These are phyloP conservation scores for Eristalinus aeneus DNA, from an alignment of 2,888 invertebrate species.

Conservation along the genomic window DNA sequence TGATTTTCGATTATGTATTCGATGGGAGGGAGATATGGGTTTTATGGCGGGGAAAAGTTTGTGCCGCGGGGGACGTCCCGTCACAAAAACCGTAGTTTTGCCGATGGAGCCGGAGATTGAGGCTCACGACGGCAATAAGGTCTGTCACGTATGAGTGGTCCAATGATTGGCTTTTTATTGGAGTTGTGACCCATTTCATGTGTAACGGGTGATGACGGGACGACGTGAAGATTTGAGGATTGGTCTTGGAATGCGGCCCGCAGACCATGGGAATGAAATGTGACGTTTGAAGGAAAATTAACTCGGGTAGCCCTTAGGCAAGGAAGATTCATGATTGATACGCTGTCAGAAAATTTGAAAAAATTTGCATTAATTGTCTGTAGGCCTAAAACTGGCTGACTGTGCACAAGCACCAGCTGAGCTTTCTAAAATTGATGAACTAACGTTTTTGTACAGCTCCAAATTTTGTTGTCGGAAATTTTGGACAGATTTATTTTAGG, in stretches of 20 bases:
- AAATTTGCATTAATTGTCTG: too few species aligned
- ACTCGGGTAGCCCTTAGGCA: background rate
- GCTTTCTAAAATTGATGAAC: too few species aligned
- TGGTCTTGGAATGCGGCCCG: background rate
- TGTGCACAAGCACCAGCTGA: too few species aligned
- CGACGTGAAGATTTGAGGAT: background rate
- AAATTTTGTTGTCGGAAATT: too few species aligned
- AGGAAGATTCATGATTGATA: too few species aligned
- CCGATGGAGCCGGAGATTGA: background rate
- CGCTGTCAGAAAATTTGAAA: too few species aligned
- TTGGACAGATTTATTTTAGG: too few species aligned
- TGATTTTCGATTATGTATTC: background rate
- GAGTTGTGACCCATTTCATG: background rate
- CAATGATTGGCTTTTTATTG: background rate
- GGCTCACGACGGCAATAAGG: background rate
- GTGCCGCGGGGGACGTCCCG: background rate
- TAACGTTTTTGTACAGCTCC: too few species aligned
- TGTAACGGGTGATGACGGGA: background rate
- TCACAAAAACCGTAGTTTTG: background rate
- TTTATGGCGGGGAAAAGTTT: background rate
- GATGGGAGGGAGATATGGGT: background rate
- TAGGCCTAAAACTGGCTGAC: too few species aligned
- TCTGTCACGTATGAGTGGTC: background rate
- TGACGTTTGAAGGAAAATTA: background rate
- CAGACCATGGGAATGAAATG: background rate